A percentile compares a stretch with the other conserved stretches of the same genome.
These are phyloP conservation scores for Agrochola macilenta DNA, from an alignment of 2,888 invertebrate genomes.

Conservation along the genomic window DNA sequence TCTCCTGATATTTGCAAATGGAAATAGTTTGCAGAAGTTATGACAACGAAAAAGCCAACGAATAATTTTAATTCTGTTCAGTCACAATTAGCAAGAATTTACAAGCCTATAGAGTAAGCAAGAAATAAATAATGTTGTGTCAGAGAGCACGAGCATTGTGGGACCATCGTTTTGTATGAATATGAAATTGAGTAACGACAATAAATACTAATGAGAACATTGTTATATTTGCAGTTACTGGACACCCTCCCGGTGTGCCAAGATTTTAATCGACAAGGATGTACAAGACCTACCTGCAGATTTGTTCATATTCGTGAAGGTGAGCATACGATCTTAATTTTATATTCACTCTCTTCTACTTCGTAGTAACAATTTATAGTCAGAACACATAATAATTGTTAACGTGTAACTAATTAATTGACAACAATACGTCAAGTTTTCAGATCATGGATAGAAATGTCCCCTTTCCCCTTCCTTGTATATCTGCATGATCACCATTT, in stretches of 20 bases:
- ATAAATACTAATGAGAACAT: slow-evolving; percentile 77
- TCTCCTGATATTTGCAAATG: slow-evolving; percentile 28
- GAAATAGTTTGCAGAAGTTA: slow-evolving; percentile 20
- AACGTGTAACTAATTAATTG: slow-evolving; percentile 65
- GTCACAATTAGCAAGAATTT: slow-evolving; percentile 13
- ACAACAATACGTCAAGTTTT: slow-evolving; percentile 60
- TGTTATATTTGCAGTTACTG: slow-evolving; percentile 97
- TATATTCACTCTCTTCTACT: slow-evolving; percentile 40
- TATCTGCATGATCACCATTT: slow-evolving; percentile 69
- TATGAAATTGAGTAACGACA: slow-evolving; percentile 66
- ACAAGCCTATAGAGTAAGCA: slow-evolving; percentile 11
- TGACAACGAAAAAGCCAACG: slow-evolving; percentile 53
- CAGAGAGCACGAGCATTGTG: slow-evolving; percentile 68
- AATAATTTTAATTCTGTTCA: slow-evolving; percentile 32
- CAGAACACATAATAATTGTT: slow-evolving; percentile 38
- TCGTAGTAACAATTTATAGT: slow-evolving; percentile 45
- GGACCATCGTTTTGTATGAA: slow-evolving; percentile 76
- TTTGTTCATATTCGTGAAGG: slow-evolving; percentile 99
- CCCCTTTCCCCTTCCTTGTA: slow-evolving; percentile 56
- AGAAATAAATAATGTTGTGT: slow-evolving; percentile 35
- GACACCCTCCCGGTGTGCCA: slow-evolving; percentile 99
- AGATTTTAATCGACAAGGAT: slow-evolving; percentile 99
- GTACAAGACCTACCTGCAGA: slow-evolving; percentile 99
- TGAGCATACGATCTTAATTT: slow-evolving; percentile 85
- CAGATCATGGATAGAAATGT: slow-evolving; percentile 68